Evolutionary conservation across 23 tunicate genomes (phyloP).

Genomic region (Ciona savignyi): DNA sequence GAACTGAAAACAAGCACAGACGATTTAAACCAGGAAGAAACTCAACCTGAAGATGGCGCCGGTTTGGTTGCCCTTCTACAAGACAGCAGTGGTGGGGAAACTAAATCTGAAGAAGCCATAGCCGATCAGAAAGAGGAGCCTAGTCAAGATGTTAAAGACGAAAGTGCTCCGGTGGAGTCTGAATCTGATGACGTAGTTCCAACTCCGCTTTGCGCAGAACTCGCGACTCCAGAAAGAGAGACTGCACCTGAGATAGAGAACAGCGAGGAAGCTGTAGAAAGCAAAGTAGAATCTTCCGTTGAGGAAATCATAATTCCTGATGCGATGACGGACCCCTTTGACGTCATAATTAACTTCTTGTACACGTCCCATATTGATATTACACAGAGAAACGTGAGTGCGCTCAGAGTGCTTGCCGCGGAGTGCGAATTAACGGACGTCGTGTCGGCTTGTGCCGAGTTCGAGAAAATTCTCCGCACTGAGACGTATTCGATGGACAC

Average conservation of each 20-base stretch:
- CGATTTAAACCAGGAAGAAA: no score
- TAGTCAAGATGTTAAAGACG: background rate
- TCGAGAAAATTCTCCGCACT: constrained; percentile 30
- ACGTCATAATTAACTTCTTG: constrained; percentile 50
- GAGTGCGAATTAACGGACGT: constrained; percentile 72
- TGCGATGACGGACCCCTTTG: constrained; percentile 27
- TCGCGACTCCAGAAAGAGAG: background rate
- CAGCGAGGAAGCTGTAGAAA: background rate
- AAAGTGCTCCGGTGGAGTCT: background rate
- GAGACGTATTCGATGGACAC: constrained; percentile 35
- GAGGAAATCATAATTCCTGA: constrained; percentile 2
- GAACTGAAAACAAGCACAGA: no score
- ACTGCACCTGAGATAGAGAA: no score
- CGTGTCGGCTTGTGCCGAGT: constrained; percentile 68
- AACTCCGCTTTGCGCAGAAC: constrained; percentile 3
- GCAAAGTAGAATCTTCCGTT: background rate
- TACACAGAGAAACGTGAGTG: constrained; percentile 48
- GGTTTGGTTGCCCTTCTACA: constrained; percentile 27
- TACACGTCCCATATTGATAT: constrained; percentile 81
- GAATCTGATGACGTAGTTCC: constrained; percentile 7
- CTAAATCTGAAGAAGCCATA: background rate
- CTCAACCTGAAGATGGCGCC: no score
- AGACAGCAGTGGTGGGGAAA: background rate
- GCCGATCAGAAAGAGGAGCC: background rate
- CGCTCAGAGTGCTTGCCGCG: constrained; percentile 25